phyloP scores from a whole-genome alignment of 2,888 invertebrate genomes.

The Lucinisca nassula region DNA sequence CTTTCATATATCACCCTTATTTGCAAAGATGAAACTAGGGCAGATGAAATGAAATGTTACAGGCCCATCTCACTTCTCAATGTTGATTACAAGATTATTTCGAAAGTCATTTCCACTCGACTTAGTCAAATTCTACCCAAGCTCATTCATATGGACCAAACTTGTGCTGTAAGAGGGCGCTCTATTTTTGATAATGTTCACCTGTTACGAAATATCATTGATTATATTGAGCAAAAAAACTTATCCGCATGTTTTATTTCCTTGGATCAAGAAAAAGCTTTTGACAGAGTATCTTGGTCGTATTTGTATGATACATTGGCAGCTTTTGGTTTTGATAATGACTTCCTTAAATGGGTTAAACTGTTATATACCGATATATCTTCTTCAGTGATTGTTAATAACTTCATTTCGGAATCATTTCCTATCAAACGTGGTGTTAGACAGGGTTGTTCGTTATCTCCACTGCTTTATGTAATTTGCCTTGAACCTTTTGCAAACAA shows the following conservation, averaged over 20 bases:
- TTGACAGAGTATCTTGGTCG: conserved; percentile 69
- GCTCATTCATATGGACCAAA: conserved; percentile 65
- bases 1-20: conserved; percentile 52
- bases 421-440: conserved; percentile 53
- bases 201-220: conserved; percentile 56
- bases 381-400: conserved; percentile 65
- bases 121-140: conserved; percentile 49
- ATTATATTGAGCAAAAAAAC: conserved; percentile 72
- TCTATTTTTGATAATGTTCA: conserved; percentile 71
- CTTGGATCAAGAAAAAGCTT: conserved; percentile 75
- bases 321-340: conserved; percentile 64
- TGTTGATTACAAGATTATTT: conserved; percentile 70
- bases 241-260: no score
- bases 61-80: conserved; percentile 71
- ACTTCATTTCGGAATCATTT: conserved; percentile 59
- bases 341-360: conserved; percentile 66
- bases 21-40: conserved; percentile 62
- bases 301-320: conserved; percentile 65
- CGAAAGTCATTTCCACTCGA: conserved; percentile 65
- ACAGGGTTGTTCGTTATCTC: conserved; percentile 60
- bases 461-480: no score
- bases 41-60: conserved; percentile 61
- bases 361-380: conserved; percentile 64
- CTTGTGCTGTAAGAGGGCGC: conserved; percentile 67
- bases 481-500: no score